These are phyloP conservation scores for Hippoglossus stenolepis DNA, from an alignment of 2,113 vertebrate species.

Conservation along the genomic window DNA sequence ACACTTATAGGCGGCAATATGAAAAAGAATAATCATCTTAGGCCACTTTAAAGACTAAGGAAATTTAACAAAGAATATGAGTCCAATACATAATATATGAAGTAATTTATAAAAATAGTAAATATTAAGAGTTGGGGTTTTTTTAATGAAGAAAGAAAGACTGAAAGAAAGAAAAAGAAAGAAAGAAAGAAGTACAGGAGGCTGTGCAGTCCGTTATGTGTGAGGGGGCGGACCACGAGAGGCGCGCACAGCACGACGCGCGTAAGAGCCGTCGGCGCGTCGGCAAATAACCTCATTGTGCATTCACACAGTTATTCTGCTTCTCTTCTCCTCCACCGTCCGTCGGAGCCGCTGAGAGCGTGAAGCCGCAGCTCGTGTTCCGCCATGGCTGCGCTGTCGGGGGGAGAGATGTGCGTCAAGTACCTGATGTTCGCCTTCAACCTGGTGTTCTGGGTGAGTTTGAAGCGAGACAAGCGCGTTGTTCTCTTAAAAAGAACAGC, in stretches of 20 bases:
- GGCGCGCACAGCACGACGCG: slow-evolving; percentile 64
- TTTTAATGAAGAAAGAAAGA: background rate
- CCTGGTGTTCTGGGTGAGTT: slow-evolving; percentile 95
- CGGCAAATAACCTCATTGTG: slow-evolving; percentile 60
- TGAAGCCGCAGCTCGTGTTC: slow-evolving; percentile 3
- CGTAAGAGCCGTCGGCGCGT: slow-evolving; percentile 54
- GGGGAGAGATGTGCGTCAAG: slow-evolving; percentile 94
- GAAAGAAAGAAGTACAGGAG: slow-evolving; percentile 1
- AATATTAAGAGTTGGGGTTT: background rate
- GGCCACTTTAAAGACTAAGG: too few species aligned
- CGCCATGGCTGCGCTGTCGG: slow-evolving; percentile 86
- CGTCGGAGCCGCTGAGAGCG: background rate
- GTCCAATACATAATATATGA: background rate
- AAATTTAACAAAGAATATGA: too few species aligned
- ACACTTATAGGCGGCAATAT: too few species aligned
- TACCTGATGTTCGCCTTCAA: slow-evolving; percentile 95
- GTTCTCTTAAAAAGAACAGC: background rate
- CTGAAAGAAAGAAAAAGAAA: background rate
- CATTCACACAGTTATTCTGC: slow-evolving; percentile 40
- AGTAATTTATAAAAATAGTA: background rate
- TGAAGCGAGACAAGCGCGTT: background rate
- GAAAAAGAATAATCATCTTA: too few species aligned
- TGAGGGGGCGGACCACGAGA: slow-evolving; percentile 71
- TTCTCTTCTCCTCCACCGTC: background rate
- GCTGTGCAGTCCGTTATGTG: slow-evolving; percentile 16